Evolutionary conservation across 2,113 vertebrate genomes (phyloP), one percentile per base, ranked within the genome.

Genomic region (Rhinichthys klamathensis): DNA sequence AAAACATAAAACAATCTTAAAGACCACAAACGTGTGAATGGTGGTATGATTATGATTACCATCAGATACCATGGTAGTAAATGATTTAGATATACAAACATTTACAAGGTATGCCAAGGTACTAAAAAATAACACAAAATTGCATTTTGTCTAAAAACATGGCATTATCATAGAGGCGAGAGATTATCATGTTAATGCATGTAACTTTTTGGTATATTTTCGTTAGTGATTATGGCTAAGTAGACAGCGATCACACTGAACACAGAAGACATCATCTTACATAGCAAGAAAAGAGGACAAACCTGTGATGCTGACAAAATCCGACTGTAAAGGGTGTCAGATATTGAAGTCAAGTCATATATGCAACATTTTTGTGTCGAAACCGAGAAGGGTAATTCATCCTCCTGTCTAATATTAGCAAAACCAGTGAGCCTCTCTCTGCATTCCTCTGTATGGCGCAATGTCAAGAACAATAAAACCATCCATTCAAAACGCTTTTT

Each of bases 401-500:
- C 35, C 13, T 44, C 12, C 32, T 46, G 76, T 72, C 75, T 38
- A 80, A 32, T 72, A 41, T 72, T 82, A 7, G 38, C 83, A 27
- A 67, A 72, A 78, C 4, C 74, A 84, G 49, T 9, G 5, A 65
- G 74, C 6, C 75, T 41, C 63, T 38, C 2, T 27, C 32, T 80
- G 72, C 65, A 51, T 85, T 38, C 35, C 7, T 15, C 21, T 67
- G 21, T 12, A 8, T 74, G 77, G 32, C 67, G 16, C 85, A 60
- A 38, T 54, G 65, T 60, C 79, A 61, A 82, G n/a, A 87, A 87
- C 75, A 89, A 86, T 77, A 49, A 35, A 80, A 2, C 3, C 12
- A 73, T 89, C 51, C 35, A 78, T 73, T 89, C 73, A 77, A 86
- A 90, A 38, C 32, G 23, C 54, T 76, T 82, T 84, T 88, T 86